Evolutionary conservation across 2,113 vertebrate genomes (phyloP), one percentile per base, ranked within the genome.

Genomic region (Aepyceros melampus): DNA sequence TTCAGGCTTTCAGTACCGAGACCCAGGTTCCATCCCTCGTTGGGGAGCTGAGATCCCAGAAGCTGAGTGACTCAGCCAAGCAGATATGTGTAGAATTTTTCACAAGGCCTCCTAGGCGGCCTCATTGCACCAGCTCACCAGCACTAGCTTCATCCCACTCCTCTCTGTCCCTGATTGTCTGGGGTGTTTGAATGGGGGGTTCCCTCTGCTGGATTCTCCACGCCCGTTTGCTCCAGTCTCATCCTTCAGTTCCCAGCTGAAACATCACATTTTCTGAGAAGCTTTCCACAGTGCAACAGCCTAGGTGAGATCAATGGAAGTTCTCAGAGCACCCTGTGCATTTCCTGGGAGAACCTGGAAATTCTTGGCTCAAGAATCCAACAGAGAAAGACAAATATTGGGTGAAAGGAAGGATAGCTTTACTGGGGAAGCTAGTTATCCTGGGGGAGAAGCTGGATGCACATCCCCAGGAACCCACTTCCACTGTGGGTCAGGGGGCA

Each of bases 31-130:
- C 36, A 43, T 43, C 23, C 71, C 40, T 43, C 40, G 40, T 15
- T 43, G 23, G 40, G 71, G 71, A 76, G 40, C 40, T 76, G 71
- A 43, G 40, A 43, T 76, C 40, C 40, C 40, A 43, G 36, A 76
- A 76, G 71, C 40, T 25, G 12, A 43, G 23, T 13, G 7, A 76
- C 40, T 43, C 40, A 43, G 71, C 21, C 67, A 83, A 53, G 47
- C 55, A 10, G 0, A 21, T 0, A 7, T 5, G 3, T 58, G 47
- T 21, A 55, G 58, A 51, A 2, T 11, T 31, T 36, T n/a, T 88
- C 27, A 2, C 5, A 29, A 45, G 47, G 53, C 53, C 92, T 45
- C 0, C 40, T 17, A 0, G 1, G 27, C 25, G 1, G 0, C 40
- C 40, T 29, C 60, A 14, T 14, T 15, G 2, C 31, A 3, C 27